Conservation (phyloP, 1,140 invertebrate genomes). For the Polypedilum vanderplanki region DNA sequence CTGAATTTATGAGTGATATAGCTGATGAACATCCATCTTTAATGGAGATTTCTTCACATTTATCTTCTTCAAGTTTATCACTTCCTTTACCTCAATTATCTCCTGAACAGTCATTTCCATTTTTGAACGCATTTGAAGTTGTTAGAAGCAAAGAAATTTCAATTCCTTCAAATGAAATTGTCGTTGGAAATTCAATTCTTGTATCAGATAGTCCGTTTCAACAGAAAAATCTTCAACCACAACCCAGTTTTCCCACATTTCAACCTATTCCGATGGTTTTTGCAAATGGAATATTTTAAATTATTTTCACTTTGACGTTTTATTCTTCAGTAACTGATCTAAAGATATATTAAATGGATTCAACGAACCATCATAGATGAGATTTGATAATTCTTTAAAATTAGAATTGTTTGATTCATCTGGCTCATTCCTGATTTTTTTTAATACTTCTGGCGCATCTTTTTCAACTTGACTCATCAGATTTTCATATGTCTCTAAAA, state of each 20-base stretch:
- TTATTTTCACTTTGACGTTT: not conserved
- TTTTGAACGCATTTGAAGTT: not conserved
- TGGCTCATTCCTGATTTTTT: not conserved
- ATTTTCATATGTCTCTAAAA: not conserved
- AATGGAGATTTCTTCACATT: not conserved
- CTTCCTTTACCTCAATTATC: not conserved
- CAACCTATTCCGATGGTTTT: not conserved
- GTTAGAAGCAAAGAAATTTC: not conserved
- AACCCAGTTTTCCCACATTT: too few species aligned
- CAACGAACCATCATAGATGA: not conserved
- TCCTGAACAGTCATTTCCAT: not conserved
- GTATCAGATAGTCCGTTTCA: not conserved
- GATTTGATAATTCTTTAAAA: not conserved
- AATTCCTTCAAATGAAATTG: not conserved
- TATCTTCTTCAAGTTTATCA: too few species aligned
- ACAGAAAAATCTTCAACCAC: not conserved
- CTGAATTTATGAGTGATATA: too few species aligned
- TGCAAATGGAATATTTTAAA: not conserved
- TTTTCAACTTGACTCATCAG: not conserved
- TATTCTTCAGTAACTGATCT: not conserved
- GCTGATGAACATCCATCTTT: too few species aligned
- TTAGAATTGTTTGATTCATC: not conserved
- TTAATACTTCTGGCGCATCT: not conserved
- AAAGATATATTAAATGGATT: not conserved
- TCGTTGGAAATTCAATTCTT: not conserved